phyloP scores from a whole-genome alignment of 2,888 invertebrate species.

The Metalampra italica region DNA sequence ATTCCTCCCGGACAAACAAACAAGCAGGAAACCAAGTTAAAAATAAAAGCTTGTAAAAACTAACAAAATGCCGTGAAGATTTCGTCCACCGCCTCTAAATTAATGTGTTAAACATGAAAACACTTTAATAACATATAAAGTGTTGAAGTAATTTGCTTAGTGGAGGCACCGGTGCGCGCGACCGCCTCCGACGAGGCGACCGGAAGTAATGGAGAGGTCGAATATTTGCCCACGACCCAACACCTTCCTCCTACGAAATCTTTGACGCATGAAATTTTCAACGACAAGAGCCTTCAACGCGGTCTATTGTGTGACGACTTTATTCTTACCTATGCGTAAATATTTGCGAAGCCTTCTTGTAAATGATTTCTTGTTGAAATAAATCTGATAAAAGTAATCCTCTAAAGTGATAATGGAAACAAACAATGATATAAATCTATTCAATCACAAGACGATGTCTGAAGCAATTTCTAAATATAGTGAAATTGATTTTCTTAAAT shows the following conservation, averaged over 20 bases:
- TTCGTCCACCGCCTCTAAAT: too few species aligned
- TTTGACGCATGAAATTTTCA: constrained; percentile 54
- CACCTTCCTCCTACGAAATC: constrained; percentile 33
- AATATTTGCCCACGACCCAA: constrained; percentile 46
- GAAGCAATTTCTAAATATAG: too few species aligned
- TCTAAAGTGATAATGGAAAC: too few species aligned
- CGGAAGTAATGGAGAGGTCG: constrained; percentile 55
- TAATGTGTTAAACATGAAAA: background rate
- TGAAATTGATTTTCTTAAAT: too few species aligned
- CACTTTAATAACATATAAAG: background rate
- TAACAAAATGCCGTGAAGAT: too few species aligned
- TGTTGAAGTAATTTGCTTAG: constrained; percentile 33
- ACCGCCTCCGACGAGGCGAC: constrained; percentile 28
- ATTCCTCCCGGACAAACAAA: too few species aligned
- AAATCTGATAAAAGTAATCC: too few species aligned
- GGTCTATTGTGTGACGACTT: constrained; percentile 17
- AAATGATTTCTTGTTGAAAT: background rate
- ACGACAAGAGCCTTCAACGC: constrained; percentile 27
- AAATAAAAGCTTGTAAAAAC: too few species aligned
- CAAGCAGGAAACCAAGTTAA: too few species aligned
- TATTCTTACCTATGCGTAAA: constrained; percentile 7
- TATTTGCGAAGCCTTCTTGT: background rate
- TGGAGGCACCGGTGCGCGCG: constrained; percentile 31
- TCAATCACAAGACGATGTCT: too few species aligned
- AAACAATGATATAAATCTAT: too few species aligned